phyloP scores from a whole-genome alignment of 2,113 vertebrate species.

The Gymnobelideus leadbeateri region DNA sequence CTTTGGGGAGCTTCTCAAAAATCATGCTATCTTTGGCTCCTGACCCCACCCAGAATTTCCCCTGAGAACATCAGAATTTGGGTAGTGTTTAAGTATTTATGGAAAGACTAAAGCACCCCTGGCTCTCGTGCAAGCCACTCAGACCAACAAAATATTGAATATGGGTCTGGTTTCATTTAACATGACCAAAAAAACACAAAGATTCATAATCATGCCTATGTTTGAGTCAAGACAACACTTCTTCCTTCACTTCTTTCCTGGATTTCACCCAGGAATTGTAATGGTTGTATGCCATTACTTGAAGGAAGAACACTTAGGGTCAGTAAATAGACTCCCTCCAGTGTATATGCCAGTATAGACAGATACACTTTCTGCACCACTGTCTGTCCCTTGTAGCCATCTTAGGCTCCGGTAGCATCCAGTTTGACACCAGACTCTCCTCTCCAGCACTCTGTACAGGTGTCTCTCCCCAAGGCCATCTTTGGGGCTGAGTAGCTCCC shows the following conservation, averaged over 20 bases:
- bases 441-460: not conserved
- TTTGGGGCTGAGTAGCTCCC: not conserved
- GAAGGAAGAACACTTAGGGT: not conserved
- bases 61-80: not conserved
- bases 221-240: not conserved
- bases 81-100: not conserved
- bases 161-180: not conserved
- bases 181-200: not conserved
- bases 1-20: not conserved
- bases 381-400: not conserved
- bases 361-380: not conserved
- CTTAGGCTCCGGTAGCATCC: not conserved
- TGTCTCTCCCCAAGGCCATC: not conserved
- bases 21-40: not conserved
- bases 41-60: not conserved
- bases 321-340: not conserved
- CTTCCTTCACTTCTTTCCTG: not conserved
- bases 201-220: not conserved
- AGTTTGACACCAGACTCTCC: not conserved
- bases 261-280: not conserved
- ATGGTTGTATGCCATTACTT: not conserved
- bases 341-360: not conserved
- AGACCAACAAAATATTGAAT: not conserved
- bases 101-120: not conserved
- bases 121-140: not conserved